Evolutionary conservation across 2,888 invertebrate species (phyloP), one percentile per base, ranked within the genome.

Genomic region (Erynnis tages): DNA sequence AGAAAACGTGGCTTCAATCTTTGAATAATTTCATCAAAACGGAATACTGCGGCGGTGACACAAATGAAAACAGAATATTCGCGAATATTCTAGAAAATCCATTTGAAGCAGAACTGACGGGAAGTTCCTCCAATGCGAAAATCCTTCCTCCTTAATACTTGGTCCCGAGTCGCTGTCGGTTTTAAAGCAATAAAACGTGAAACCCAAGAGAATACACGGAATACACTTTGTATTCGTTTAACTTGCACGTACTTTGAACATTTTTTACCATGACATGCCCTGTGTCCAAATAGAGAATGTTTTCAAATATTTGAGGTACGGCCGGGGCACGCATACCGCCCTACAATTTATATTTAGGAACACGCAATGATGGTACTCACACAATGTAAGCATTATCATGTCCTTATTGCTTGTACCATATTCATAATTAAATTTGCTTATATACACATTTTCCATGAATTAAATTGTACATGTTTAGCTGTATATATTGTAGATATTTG

Each of bases 311-410:
- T 52, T 52, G 44, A 44, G 57, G 57, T 54, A 55, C 29, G 53
- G 38, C 48, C 49, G 52, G 46, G 44, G 48, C 83, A 83, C 82
- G 83, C 83, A 80, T 76, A 77, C 63, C 69, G 62, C 60, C 63
- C 64, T 58, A 74, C 77, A 78, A 80, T 82, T 79, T 79, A 68
- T 78, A 75, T 79, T 75, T 75, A 62, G 77, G 73, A 57, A 72
- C 85, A 85, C 84, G 84, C 85, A 71, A 83, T 73, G 77, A 79
- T 75, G 70, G 65, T 37, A 29, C n/a, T n/a, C n/a, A n/a, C n/a
- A n/a, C 21, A 35, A 19, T 6, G 21, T 32, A 14, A 50, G 10
- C 14, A 21, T 40, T 41, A n/a, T 35, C 16, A 23, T 45, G 49
- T 34, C 21, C 4, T 41, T 17, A 25, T 35, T 27, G 38, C 13